phyloP scores from a whole-genome alignment of 2,113 vertebrate genomes.

The Melanerpes aurifrons region DNA sequence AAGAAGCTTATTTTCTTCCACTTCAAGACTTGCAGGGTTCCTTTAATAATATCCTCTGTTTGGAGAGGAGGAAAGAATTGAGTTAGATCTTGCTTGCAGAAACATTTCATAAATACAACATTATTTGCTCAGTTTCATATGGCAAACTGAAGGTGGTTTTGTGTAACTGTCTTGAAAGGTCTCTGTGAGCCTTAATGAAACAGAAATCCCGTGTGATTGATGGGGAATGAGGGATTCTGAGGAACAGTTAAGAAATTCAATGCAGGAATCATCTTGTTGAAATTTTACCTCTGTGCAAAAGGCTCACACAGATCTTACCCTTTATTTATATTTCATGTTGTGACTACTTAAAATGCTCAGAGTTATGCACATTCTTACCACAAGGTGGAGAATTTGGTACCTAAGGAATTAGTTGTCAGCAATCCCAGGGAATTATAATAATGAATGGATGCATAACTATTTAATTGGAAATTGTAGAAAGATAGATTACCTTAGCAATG shows the following conservation, averaged over 20 bases:
- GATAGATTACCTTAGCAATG: not conserved
- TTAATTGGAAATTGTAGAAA: not conserved
- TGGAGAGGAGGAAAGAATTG: not conserved
- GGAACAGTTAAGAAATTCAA: not conserved
- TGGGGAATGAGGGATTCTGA: not conserved
- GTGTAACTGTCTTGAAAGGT: not conserved
- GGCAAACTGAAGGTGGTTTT: not conserved
- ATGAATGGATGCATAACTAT: not conserved
- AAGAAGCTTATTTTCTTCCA: not conserved
- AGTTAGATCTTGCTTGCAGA: not conserved
- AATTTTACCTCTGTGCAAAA: constrained; percentile 3
- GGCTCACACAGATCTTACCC: not conserved
- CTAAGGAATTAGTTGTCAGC: not conserved
- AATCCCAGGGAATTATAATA: not conserved
- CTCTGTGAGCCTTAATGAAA: not conserved
- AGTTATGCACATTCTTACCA: not conserved
- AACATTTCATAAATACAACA: not conserved
- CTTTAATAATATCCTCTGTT: not conserved
- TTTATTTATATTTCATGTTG: not conserved
- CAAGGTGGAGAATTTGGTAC: not conserved
- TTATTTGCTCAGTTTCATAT: not conserved
- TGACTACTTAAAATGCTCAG: not conserved
- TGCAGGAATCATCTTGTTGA: not conserved
- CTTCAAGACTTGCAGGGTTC: not conserved
- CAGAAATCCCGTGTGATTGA: not conserved